A percentile compares a stretch with the other conserved stretches of the same genome.
Conservation (phyloP, 2,888 invertebrate genomes). For the Pristionchus mayeri region DNA sequence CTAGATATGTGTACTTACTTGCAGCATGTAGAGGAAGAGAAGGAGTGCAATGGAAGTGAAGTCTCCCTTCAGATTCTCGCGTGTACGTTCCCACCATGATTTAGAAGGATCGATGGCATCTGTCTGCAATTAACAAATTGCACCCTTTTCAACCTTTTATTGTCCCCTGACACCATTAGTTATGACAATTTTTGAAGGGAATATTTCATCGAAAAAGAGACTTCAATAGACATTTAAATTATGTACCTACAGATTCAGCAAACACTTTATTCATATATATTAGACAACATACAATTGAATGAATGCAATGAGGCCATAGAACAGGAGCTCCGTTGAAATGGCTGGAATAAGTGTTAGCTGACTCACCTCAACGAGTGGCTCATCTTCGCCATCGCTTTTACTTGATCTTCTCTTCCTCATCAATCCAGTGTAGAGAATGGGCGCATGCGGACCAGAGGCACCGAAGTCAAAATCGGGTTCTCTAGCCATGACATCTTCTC, state of each 20-base stretch:
- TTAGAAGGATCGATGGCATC: conserved; percentile 66
- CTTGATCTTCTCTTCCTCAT: conserved; percentile 30
- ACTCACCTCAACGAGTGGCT: conserved; percentile 35
- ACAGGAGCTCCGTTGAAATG: no score
- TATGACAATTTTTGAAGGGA: no score
- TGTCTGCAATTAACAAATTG: no score
- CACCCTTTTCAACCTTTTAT: no score
- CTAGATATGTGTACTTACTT: conserved; percentile 64
- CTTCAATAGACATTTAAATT: no score
- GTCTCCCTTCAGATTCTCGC: conserved; percentile 70
- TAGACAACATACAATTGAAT: no score
- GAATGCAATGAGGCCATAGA: no score
- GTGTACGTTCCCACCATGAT: conserved; percentile 68
- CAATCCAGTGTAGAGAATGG: conserved; percentile 32
- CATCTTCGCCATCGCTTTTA: conserved; percentile 32
- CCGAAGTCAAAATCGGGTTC: conserved; percentile 71
- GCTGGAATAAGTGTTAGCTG: neutral
- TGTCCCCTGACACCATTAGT: no score
- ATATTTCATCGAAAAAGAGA: no score
- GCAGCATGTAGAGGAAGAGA: conserved; percentile 90
- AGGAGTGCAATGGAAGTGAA: conserved; percentile 81
- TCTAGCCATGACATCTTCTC: conserved; percentile 73
- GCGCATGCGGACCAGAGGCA: conserved; percentile 52
- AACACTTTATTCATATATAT: no score
- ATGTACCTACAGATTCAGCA: no score